These are phyloP conservation scores for Leptodactylus fuscus DNA, from an alignment of 2,113 vertebrate species.

Conservation along the genomic window DNA sequence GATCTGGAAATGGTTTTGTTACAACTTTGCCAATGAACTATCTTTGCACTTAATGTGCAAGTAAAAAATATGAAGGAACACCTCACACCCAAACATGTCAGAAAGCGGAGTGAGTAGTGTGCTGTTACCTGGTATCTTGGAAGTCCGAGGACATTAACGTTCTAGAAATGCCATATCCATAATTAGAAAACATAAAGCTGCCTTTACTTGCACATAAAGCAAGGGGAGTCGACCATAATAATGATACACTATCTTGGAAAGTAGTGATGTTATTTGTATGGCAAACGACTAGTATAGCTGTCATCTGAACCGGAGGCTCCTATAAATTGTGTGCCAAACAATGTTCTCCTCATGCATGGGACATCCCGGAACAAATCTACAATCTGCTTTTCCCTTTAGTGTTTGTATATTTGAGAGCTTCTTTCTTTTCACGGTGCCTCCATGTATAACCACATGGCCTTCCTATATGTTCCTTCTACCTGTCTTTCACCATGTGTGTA, in stretches of 20 bases:
- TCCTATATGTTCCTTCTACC: background rate
- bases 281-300: no score
- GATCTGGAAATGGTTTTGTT: background rate
- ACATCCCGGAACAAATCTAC: background rate
- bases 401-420: background rate
- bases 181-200: background rate
- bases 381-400: background rate
- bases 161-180: background rate
- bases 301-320: background rate
- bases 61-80: slow-evolving; percentile 6
- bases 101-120: background rate
- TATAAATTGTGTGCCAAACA: background rate
- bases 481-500: background rate
- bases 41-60: background rate
- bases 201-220: background rate
- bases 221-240: background rate
- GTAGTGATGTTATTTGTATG: background rate
- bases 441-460: background rate
- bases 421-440: background rate
- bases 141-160: background rate
- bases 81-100: background rate
- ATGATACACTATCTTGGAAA: background rate
- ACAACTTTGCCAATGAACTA: background rate
- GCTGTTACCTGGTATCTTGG: no score
- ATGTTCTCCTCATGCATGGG: background rate